Conservation (phyloP, 2,797 vertebrate species). For the Yasuhikotakia modesta region DNA sequence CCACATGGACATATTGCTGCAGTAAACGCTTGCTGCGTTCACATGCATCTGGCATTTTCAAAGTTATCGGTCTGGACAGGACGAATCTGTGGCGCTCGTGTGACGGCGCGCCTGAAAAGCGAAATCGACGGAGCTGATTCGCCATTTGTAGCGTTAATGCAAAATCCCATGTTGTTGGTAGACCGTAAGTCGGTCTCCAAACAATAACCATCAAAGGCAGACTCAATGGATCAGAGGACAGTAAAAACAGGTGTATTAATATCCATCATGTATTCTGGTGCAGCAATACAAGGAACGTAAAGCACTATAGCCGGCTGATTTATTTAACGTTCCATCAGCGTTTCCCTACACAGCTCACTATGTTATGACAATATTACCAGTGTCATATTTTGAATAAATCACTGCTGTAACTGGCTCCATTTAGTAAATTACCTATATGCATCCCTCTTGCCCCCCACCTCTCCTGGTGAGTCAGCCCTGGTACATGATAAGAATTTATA, state of each 20-base stretch:
- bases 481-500: conserved; percentile 58
- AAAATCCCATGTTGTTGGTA: conserved; percentile 26
- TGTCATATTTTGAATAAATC: conserved; percentile 68
- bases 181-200: conserved; percentile 19
- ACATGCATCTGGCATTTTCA: conserved; percentile 35
- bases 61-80: conserved; percentile 51
- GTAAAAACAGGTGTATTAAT: conserved; percentile 61
- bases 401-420: conserved; percentile 61
- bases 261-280: conserved; percentile 52
- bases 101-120: conserved; percentile 33
- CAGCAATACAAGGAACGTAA: conserved; percentile 52
- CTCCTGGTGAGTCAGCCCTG: conserved; percentile 34
- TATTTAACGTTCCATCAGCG: conserved; percentile 55
- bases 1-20: conserved; percentile 55
- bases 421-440: conserved; percentile 64
- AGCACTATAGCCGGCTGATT: conserved; percentile 53
- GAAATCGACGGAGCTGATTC: conserved; percentile 34
- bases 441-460: conserved; percentile 29
- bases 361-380: conserved; percentile 65
- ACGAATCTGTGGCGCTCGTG: conserved; percentile 10
- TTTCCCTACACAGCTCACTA: conserved; percentile 51
- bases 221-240: conserved; percentile 60
- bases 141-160: conserved; percentile 16
- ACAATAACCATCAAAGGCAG: conserved; percentile 54
- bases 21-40: conserved; percentile 38